Base-by-base conservation (phyloP, 2,888 invertebrate species). In the Flexamia atlantica region DNA sequence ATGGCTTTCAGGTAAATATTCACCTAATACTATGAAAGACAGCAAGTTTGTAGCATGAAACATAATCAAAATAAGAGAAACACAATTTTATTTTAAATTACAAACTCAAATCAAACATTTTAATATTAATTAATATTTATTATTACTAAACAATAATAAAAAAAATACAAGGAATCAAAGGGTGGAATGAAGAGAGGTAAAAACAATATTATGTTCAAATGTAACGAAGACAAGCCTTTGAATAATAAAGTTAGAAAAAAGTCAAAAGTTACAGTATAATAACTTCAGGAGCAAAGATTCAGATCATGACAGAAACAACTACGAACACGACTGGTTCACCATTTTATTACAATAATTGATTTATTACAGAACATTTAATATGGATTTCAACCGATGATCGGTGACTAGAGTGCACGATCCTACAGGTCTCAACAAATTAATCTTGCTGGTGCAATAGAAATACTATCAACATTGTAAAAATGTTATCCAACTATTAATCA, bases 71-170 rank as follows among this genome's bases (percentile, higher is more conserved):
- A 57, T 46, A 76, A 42, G 76, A 76, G 46, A 79, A 79, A 79
- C 50, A 79, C 32, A 79, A 53, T 32, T 76, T 53, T 79, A 32
- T 32, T 53, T 57, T 32, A 25, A 79, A 36, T 10, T 79, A 79
- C 79, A 79, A 79, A 79, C 79, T 79, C 76, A 79, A 79, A 76
- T 57, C 79, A 79, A 79, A 79, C 20, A 36, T 79, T 25, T 79
- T 36, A 57, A 32, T 32, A 25, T 32, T 53, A 28, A 25, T 32
- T 53, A 28, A 53, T 53, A 28, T 28, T 32, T 20, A 79, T 30
- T 20, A 79, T 76, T 76, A 53, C 57, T 53, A 79, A 79, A 50
- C 20, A 57, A 79, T 57, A 79, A 30, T 32, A 72, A 53, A n/a
- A n/a, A 53, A 50, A 50, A 79, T 79, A 79, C 50, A 79, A 76